Evolutionary conservation across 2,888 invertebrate genomes (phyloP).

Genomic region (Cerastis leucographa): DNA sequence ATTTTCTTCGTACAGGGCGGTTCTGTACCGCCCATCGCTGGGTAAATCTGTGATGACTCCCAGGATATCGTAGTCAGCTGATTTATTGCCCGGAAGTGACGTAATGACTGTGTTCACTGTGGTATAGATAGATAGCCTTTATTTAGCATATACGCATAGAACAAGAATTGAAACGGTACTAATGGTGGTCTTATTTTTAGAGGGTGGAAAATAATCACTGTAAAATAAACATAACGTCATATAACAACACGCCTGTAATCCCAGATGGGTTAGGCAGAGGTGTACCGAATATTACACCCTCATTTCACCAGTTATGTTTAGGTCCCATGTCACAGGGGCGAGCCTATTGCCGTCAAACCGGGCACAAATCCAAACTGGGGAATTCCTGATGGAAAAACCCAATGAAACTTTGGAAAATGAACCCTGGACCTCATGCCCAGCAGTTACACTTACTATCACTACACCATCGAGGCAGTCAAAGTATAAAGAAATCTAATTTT

Average conservation of each 20-base stretch:
- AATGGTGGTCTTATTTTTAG: background rate
- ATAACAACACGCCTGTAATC: too few species aligned
- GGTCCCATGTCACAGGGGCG: too few species aligned
- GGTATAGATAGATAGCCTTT: conserved; percentile 16
- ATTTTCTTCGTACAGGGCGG: conserved; percentile 78
- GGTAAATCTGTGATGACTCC: conserved; percentile 74
- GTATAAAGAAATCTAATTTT: background rate
- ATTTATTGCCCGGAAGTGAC: conserved; percentile 64
- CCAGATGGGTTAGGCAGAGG: too few species aligned
- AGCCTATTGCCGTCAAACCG: too few species aligned
- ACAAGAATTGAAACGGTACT: background rate
- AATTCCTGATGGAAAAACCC: too few species aligned
- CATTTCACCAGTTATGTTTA: too few species aligned
- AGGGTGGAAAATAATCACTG: background rate
- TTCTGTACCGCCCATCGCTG: conserved; percentile 75
- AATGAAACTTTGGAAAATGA: too few species aligned
- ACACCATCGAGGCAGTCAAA: background rate
- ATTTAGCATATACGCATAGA: background rate
- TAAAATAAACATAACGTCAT: background rate
- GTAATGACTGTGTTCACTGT: conserved; percentile 61
- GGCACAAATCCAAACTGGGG: too few species aligned
- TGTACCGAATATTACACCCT: too few species aligned
- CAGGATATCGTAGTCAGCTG: conserved; percentile 64
- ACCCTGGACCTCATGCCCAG: too few species aligned
- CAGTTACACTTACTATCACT: too few species aligned